Conservation (phyloP, 2,113 vertebrate species). For the Leptobrachium leishanense region DNA sequence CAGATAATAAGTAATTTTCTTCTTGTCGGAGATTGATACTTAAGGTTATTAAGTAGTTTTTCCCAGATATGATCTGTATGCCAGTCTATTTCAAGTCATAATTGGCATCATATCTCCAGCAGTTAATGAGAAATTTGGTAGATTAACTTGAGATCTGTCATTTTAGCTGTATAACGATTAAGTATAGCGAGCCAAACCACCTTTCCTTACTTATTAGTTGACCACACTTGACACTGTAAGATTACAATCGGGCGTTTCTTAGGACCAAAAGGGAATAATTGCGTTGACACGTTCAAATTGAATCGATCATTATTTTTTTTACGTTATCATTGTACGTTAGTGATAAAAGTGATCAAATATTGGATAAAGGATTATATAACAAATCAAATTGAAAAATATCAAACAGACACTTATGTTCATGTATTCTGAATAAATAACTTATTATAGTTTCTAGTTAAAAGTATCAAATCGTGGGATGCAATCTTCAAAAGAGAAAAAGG, state of each 20-base stretch:
- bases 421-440: too few species aligned
- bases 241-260: constrained; percentile 4
- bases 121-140: constrained; percentile 26
- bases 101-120: constrained; percentile 31
- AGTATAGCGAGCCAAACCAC: constrained; percentile 27
- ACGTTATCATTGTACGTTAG: too few species aligned
- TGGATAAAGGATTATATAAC: too few species aligned
- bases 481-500: too few species aligned
- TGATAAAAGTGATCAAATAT: too few species aligned
- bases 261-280: constrained; percentile 11
- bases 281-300: constrained; percentile 17
- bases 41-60: constrained; percentile 2
- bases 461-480: too few species aligned
- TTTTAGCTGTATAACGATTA: constrained; percentile 24
- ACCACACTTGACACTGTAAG: constrained; percentile 28
- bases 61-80: constrained; percentile 3
- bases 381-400: too few species aligned
- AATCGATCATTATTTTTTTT: background rate
- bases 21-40: background rate
- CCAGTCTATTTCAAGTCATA: constrained; percentile 18
- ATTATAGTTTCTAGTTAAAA: too few species aligned
- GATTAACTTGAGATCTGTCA: constrained; percentile 32
- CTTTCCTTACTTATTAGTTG: constrained; percentile 32
- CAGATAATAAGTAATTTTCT: constrained; percentile 12
- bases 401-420: too few species aligned